Base-by-base conservation (phyloP, 2,113 vertebrate genomes). In the Anoplopoma fimbria region DNA sequence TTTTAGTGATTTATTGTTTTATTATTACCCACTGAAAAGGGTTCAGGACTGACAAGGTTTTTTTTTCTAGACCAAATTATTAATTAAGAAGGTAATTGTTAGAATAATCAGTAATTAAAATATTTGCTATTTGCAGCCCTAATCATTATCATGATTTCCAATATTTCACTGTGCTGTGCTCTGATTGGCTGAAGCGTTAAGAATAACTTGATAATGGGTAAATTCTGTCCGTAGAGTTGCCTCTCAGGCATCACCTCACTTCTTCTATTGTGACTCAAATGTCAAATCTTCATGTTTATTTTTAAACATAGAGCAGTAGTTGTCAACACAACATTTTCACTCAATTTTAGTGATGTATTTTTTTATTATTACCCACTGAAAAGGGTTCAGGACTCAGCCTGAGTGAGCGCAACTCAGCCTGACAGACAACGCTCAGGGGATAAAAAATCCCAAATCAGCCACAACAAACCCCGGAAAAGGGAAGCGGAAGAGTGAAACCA, bases 381-480 rank as follows among this genome's bases (percentile, higher is more conserved):
- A 0, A 2, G 47, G 25, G 14, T 6, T 60, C 53, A 10, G 0
- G 0, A 33, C 1, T 29, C 1, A 1, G 2, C 6, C 1, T 9
- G 6, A 5, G 0, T 4, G 0, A 3, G 3, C 1, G 17, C 5
- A 23, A 1, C 4, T 34, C 0, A 0, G 19, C 88, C 93, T 93
- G 88, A 31, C 0, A 90, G 84, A 70, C 69, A 0, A 0, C 0
- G 4, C 1, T 14, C 1, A n/a, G 86, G 83, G 31, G 23, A 27
- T 0, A 0, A 0, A 0, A 0, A 0, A 0, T 0, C 0, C 0
- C 0, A 61, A 7, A 7, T 1, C 3, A 10, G 33, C 6, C 29
- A 76, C 34, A 87, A 81, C 79, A 87, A 88, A 91, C 65, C 91
- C 93, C 92, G 93, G 92, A 94, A 94, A 82, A 83, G 85, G 80